Conservation (phyloP, 2,113 vertebrate species). For the Puma concolor region DNA sequence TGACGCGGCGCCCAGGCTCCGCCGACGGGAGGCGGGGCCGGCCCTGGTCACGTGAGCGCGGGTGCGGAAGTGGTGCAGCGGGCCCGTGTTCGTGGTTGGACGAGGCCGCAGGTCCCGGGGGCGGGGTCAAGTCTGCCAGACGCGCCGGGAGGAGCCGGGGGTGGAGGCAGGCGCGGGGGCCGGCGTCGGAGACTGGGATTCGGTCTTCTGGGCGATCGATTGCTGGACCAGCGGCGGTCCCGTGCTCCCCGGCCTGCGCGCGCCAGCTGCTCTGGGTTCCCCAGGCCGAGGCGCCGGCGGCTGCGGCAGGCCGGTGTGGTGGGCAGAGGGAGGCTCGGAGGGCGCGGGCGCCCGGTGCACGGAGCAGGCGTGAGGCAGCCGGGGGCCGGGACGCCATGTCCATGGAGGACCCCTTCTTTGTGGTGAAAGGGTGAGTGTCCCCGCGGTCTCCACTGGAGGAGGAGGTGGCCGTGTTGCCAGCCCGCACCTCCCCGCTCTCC, state of each 20-base stretch:
- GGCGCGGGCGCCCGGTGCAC: not conserved
- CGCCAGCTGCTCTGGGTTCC: not conserved
- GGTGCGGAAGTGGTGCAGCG: conserved; percentile 68
- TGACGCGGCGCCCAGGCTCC: not conserved
- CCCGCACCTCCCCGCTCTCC: not conserved
- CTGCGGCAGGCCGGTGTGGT: not conserved
- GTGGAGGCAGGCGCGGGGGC: conserved; percentile 37
- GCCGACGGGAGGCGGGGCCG: not conserved
- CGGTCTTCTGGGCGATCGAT: not conserved
- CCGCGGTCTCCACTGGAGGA: not conserved
- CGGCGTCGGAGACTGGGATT: not conserved
- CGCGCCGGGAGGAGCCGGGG: conserved; percentile 32
- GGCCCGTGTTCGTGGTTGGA: conserved; percentile 43
- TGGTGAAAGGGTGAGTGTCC: conserved; percentile 95
- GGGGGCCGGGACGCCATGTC: conserved; percentile 89
- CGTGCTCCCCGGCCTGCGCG: not conserved
- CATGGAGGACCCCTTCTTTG: conserved; percentile 99
- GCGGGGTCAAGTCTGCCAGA: conserved; percentile 45
- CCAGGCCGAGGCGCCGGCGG: conserved; percentile 15
- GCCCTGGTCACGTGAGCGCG: conserved; percentile 9
- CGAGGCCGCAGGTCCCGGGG: not conserved
- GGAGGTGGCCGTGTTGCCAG: not conserved
- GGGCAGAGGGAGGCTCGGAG: not conserved
- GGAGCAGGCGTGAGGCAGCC: conserved; percentile 76
- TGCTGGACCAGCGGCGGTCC: not conserved